Evolutionary conservation across 2,113 vertebrate species (phyloP), one percentile per base, ranked within the genome.

Genomic region (Nothocercus julius): DNA sequence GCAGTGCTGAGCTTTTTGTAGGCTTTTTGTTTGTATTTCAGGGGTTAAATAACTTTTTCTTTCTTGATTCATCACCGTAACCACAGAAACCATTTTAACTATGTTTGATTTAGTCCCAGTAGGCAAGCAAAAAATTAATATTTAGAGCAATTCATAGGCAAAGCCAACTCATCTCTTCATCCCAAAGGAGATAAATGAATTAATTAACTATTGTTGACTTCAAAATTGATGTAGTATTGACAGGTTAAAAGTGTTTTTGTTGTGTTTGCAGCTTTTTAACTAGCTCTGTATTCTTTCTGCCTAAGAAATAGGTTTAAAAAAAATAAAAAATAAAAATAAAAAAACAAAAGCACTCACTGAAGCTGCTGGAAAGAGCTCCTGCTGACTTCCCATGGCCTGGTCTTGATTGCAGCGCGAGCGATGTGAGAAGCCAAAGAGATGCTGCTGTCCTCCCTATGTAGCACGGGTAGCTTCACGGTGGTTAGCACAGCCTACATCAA

Each of bases 61-160:
- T 87, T 84, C 82, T 85, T 92, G 63, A 91, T 95, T 59, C 67
- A 69, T 89, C 6, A 1, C 90, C 96, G 97, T 97, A 97, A 97
- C 97, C 96, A 97, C 96, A 97, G 96, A 97, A 97, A 97, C 96
- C 91, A 93, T 92, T 96, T 97, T 96, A 94, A 95, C 92, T 95
- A 56, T 94, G 86, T 92, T 96, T 97, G 96, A 93, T 95, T 97
- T 93, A 94, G 82, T 96, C 90, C 68, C 89, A 81, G 86, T 82
- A 95, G 89, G 92, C 81, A 94, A 92, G 67, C 73, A 90, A 92
- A 94, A 96, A 96, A 91, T 96, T 94, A 94, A 86, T 96, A 95
- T 85, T 96, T 96, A 79, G 88, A 90, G 84, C 93, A 94, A 91
- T 92, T 97, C 74, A 54, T 75, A 95, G 78, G 63, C 70, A 94